phyloP scores from a whole-genome alignment of 2,113 vertebrate genomes.

The Cebus imitator region DNA sequence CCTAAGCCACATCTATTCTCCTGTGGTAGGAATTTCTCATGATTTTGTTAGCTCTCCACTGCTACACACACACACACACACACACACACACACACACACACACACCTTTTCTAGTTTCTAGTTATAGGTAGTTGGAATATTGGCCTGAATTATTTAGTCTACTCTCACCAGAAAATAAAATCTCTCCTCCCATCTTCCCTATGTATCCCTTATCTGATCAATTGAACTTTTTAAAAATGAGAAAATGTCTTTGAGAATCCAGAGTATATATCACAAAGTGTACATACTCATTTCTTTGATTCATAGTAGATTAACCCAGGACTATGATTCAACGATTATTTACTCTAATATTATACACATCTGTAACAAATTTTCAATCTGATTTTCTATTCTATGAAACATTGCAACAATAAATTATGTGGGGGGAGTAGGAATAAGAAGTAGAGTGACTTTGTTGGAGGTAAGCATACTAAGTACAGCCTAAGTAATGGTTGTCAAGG shows the following conservation, averaged over 20 bases:
- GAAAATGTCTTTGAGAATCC: not conserved
- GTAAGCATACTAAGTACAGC: not conserved
- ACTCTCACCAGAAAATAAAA: not conserved
- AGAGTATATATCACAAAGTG: not conserved
- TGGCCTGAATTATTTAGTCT: not conserved
- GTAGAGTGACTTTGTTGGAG: not conserved
- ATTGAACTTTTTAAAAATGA: not conserved
- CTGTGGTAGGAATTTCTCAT: not conserved
- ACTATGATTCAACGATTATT: not conserved
- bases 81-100: too few relatives aligned
- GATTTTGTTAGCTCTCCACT: not conserved
- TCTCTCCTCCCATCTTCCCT: accelerated
- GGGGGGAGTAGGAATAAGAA: not conserved
- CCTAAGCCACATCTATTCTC: not conserved
- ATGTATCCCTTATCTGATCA: not conserved
- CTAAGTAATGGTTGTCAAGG: not conserved
- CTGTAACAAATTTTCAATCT: not conserved
- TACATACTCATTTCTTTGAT: not conserved
- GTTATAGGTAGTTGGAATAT: not conserved
- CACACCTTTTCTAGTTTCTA: not conserved
- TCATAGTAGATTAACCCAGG: not conserved
- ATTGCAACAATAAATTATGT: not conserved
- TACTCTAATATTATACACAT: not conserved
- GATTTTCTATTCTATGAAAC: not conserved
- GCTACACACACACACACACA: too few relatives aligned